Evolutionary conservation across 2,888 invertebrate genomes (phyloP), one percentile per base, ranked within the genome.

Genomic region (Hydrotaea cyrtoneurina): DNA sequence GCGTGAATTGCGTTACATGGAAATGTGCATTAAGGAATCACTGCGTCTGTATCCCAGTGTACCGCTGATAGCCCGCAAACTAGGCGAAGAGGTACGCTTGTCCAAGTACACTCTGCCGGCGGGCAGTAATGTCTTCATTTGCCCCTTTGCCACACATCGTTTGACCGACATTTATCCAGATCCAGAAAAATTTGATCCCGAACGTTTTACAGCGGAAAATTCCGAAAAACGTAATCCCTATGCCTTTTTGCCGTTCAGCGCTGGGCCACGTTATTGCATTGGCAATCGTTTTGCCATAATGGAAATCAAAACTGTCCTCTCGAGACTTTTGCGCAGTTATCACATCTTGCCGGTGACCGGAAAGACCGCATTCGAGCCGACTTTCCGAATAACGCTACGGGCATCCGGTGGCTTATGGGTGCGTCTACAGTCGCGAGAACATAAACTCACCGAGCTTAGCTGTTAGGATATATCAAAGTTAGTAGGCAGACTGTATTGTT

Each of bases 11-110:
- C 93, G 93, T 53, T 96, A 95, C 88, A 90, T 95, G 86, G 96
- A 96, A 86, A 94, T 94, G 90, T 95, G 95, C 88, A 94, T 96
- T 64, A 96, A 96, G 89, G 96, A 96, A 90, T 93, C 95, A 0
- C 88, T 96, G 78, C 93, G 95, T 26, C 86, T 92, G 0, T 93
- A 92, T 87, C 93, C 93, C 31, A 93, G 92, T 85, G 92, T 92
- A 1, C 92, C 93, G 1, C 73, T 92, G 3, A 90, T 92, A 11
- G 92, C 92, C 0, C 90, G 92, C 1, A 90, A 91, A 77, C 84
- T 92, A 59, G 91, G 91, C 23, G 92, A 92, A 87, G 92, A 92
- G 31, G 90, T 92, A n/a, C 89, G 88, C 19, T 85, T 92, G 89
- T 93, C 93, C 5, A 93, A 93, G 57, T 88, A 92, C 82, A 93